These are phyloP conservation scores for Ophthalmolycus amberensis DNA, from an alignment of 2,113 vertebrate species.

Conservation along the genomic window DNA sequence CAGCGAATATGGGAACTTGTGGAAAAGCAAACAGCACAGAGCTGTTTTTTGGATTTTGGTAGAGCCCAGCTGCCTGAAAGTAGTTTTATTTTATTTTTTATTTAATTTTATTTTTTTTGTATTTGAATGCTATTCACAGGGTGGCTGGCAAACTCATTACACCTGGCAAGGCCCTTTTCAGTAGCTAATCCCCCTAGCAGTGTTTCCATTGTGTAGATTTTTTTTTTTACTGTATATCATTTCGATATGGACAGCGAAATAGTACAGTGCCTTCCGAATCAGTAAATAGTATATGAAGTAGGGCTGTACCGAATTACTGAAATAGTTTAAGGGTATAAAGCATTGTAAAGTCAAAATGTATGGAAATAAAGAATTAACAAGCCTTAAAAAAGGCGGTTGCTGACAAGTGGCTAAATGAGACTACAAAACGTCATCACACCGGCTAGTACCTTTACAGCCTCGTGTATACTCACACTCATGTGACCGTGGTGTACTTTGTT, in stretches of 20 bases:
- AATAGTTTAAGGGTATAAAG: too few relatives aligned
- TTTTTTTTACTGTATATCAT: constrained; percentile 31
- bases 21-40: constrained; percentile 74
- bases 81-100: constrained; percentile 9
- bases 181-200: constrained; percentile 1
- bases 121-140: constrained; percentile 46
- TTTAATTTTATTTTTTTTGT: constrained; percentile 17
- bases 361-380: not conserved
- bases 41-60: constrained; percentile 61
- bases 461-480: too few relatives aligned
- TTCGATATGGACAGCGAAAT: not conserved
- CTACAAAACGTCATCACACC: too few relatives aligned
- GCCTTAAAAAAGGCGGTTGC: too few relatives aligned
- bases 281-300: too few relatives aligned
- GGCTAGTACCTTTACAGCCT: too few relatives aligned
- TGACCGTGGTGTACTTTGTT: too few relatives aligned
- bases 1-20: constrained; percentile 53
- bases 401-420: too few relatives aligned
- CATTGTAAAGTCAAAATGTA: not conserved
- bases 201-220: constrained; percentile 10
- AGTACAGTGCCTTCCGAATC: not conserved
- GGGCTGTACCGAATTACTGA: not conserved
- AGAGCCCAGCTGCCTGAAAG: constrained; percentile 56
- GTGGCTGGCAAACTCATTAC: constrained; percentile 25
- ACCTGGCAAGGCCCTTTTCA: constrained; percentile 36